Evolutionary conservation across 2,797 vertebrate genomes (phyloP).

Genomic region (Tiaroga cobitis): DNA sequence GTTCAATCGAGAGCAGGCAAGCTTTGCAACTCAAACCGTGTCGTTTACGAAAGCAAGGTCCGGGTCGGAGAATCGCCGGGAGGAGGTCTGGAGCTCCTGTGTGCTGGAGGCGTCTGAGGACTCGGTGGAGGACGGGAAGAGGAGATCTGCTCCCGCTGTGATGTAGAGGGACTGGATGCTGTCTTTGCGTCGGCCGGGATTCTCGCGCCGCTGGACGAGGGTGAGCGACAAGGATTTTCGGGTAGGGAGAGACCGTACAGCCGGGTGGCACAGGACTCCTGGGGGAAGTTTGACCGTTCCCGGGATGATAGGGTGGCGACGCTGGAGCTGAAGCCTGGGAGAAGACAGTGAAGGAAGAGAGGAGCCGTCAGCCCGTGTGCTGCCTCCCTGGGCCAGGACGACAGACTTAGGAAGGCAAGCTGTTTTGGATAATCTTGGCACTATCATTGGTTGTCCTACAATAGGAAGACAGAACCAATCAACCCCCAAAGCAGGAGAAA

Average conservation of each 20-base stretch:
- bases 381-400: constrained; percentile 58
- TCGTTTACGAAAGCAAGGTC: constrained; percentile 78
- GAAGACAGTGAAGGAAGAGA: constrained; percentile 63
- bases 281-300: constrained; percentile 86
- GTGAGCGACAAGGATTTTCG: constrained; percentile 47
- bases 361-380: constrained; percentile 61
- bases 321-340: constrained; percentile 77
- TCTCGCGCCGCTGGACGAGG: constrained; percentile 75
- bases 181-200: constrained; percentile 83
- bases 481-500: constrained; percentile 21
- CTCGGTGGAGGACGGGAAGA: constrained; percentile 63
- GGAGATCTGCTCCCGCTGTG: constrained; percentile 67
- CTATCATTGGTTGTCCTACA: constrained; percentile 63
- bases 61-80: constrained; percentile 88
- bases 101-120: constrained; percentile 64
- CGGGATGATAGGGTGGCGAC: constrained; percentile 86
- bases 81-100: constrained; percentile 59
- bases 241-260: not conserved
- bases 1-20: constrained; percentile 3
- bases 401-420: constrained; percentile 61
- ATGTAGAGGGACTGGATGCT: constrained; percentile 87
- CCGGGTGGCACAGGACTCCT: constrained; percentile 68
- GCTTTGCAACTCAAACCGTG: constrained; percentile 57
- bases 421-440: constrained; percentile 62
- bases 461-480: constrained; percentile 25